A percentile compares a stretch with the other conserved stretches of the same genome.
Evolutionary conservation across 2,888 invertebrate genomes (phyloP).

Genomic region (Drosophila planitibia): DNA sequence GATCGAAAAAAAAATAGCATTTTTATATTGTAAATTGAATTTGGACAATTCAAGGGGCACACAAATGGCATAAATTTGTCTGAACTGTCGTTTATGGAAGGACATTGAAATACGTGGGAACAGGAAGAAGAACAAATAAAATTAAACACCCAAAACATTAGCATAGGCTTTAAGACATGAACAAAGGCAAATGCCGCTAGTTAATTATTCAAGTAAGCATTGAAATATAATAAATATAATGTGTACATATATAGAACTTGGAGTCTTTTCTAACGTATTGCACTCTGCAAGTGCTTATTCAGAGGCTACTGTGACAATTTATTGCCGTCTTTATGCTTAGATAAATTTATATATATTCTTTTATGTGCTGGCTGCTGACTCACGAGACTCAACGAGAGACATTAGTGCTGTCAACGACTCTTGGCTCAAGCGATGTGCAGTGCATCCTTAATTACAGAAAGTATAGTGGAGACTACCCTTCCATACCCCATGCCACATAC

Average conservation of each 20-base stretch:
- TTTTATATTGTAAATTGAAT: slow-evolving; percentile 68
- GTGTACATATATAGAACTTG: slow-evolving; percentile 17
- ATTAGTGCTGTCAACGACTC: slow-evolving; percentile 72
- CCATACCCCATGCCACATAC: not conserved
- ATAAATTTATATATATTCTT: slow-evolving; percentile 42
- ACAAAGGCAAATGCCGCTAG: slow-evolving; percentile 32
- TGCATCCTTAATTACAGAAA: slow-evolving; percentile 72
- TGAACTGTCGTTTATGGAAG: slow-evolving; percentile 32
- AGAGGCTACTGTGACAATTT: slow-evolving; percentile 47
- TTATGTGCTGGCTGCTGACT: slow-evolving; percentile 50
- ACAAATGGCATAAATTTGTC: slow-evolving; percentile 59
- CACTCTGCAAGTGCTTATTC: slow-evolving; percentile 40
- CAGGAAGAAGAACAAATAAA: not conserved
- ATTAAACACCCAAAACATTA: not conserved
- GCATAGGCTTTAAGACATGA: not conserved
- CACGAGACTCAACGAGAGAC: slow-evolving; percentile 52
- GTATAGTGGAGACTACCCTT: slow-evolving; percentile 23
- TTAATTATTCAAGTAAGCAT: slow-evolving; percentile 45
- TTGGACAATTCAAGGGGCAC: slow-evolving; percentile 54
- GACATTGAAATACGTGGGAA: slow-evolving; percentile 38
- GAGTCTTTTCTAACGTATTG: slow-evolving; percentile 56
- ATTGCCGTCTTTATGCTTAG: slow-evolving; percentile 54
- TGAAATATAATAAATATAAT: slow-evolving; percentile 18
- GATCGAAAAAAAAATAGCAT: slow-evolving; percentile 58
- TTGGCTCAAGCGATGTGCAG: slow-evolving; percentile 65